These are phyloP conservation scores for Pipa parva DNA, from an alignment of 2,113 vertebrate species.

Conservation along the genomic window DNA sequence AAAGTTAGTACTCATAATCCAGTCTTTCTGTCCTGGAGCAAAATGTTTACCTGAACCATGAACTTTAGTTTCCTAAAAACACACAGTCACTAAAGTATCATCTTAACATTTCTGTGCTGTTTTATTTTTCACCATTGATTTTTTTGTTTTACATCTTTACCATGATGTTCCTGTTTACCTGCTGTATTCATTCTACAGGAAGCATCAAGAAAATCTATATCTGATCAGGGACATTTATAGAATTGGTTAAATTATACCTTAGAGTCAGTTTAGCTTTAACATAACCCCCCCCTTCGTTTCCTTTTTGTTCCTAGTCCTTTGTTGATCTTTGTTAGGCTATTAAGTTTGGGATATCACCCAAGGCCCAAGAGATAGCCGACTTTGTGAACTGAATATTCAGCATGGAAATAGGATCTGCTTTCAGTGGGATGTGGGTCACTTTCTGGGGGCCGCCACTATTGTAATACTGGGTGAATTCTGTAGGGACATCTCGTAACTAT, in stretches of 20 bases:
- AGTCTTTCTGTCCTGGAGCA: too few species aligned
- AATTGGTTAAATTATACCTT: slow-evolving; percentile 11
- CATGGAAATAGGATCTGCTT: slow-evolving; percentile 3
- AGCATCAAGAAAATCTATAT: neutral
- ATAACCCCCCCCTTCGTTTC: neutral
- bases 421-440: slow-evolving; percentile 17
- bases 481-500: slow-evolving; percentile 4
- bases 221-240: neutral
- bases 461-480: neutral
- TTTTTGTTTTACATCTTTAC: too few species aligned
- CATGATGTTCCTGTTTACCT: too few species aligned
- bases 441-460: neutral
- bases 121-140: too few species aligned
- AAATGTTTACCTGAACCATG: too few species aligned
- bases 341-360: slow-evolving; percentile 9
- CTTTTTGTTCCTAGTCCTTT: neutral
- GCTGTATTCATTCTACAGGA: neutral
- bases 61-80: too few species aligned
- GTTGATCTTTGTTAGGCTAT: slow-evolving; percentile 11
- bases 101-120: too few species aligned
- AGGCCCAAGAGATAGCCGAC: neutral
- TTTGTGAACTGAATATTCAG: neutral
- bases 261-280: neutral
- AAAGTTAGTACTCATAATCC: too few species aligned
- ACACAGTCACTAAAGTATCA: too few species aligned